phyloP scores from a whole-genome alignment of 2,888 invertebrate species.

The Caenorhabditis angaria region DNA sequence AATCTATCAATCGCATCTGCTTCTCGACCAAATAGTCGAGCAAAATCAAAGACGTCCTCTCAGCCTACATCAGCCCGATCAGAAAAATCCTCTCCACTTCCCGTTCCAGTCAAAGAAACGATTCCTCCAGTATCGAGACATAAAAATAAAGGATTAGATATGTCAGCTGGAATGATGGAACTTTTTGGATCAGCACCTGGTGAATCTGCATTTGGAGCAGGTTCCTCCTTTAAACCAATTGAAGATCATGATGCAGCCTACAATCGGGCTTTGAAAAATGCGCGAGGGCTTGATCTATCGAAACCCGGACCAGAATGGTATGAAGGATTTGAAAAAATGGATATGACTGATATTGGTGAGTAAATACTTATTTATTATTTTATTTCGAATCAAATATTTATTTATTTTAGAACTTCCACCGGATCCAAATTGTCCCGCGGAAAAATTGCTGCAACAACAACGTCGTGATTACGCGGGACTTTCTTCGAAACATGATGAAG shows the following conservation, averaged over 20 bases:
- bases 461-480: background rate
- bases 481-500: constrained; percentile 16
- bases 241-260: constrained; percentile 18
- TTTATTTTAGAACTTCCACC: constrained; percentile 37
- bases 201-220: constrained; percentile 10
- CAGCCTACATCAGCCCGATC: constrained; percentile 51
- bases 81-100: constrained; percentile 58
- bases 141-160: constrained; percentile 57
- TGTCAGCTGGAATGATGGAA: constrained; percentile 55
- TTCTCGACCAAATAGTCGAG: constrained; percentile 7
- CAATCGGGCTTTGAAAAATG: constrained; percentile 13
- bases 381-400: background rate
- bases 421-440: constrained; percentile 48
- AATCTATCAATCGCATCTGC: background rate
- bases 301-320: constrained; percentile 44
- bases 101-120: constrained; percentile 34
- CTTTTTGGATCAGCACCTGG: constrained; percentile 1
- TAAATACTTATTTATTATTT: no score
- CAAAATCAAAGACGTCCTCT: constrained; percentile 17
- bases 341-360: constrained; percentile 32
- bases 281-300: constrained; percentile 18
- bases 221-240: background rate
- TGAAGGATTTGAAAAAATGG: constrained; percentile 32
- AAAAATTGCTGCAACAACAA: constrained; percentile 29
- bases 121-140: constrained; percentile 45